Conservation (phyloP, 2,797 vertebrate species). For the Phoeniculus purpureus region DNA sequence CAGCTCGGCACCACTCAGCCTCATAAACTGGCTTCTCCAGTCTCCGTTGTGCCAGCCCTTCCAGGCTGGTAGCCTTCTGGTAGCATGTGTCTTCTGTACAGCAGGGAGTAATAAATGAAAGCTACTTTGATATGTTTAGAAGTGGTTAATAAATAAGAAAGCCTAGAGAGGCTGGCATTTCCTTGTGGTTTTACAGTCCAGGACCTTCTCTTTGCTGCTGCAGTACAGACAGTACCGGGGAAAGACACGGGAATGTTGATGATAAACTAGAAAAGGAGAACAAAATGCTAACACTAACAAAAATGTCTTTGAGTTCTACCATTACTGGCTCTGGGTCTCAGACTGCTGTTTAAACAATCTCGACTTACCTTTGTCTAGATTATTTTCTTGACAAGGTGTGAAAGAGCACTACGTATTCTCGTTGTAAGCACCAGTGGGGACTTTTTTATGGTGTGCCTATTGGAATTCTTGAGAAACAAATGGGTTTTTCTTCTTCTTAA, state of each 20-base stretch:
- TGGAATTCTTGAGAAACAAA: not conserved
- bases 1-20: rapidly evolving
- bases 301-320: not conserved
- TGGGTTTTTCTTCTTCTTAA: not conserved
- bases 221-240: not conserved
- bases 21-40: rapidly evolving
- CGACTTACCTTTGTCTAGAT: not conserved
- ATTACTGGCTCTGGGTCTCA: not conserved
- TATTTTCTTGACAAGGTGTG: not conserved
- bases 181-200: not conserved
- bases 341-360: not conserved
- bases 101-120: not conserved
- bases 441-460: not conserved
- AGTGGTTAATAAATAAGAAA: not conserved
- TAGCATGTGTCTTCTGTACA: not conserved
- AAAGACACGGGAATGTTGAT: not conserved
- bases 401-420: not conserved
- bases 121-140: not conserved
- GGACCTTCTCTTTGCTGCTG: not conserved
- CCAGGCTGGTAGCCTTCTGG: not conserved
- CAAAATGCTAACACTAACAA: not conserved
- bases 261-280: not conserved
- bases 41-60: not conserved
- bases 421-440: not conserved
- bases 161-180: not conserved